phyloP scores from a whole-genome alignment of 1,140 invertebrate genomes.

The Metopolophium dirhodum region DNA sequence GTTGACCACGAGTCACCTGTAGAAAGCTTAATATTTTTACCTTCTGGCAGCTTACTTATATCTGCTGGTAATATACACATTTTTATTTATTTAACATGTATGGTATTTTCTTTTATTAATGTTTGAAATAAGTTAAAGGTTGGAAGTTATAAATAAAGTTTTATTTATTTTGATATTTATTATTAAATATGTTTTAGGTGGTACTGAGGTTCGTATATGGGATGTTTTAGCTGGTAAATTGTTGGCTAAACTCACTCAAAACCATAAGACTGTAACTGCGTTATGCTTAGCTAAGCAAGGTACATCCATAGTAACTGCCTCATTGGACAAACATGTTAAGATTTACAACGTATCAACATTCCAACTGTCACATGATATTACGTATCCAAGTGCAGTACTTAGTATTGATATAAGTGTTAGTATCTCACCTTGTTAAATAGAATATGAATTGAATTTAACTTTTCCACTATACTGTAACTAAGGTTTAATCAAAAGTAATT shows the following conservation, averaged over 20 bases:
- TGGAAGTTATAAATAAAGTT: neutral
- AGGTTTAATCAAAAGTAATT: neutral
- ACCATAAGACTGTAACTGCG: conserved; percentile 94
- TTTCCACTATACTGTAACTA: neutral
- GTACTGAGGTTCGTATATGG: conserved; percentile 92
- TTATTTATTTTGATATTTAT: neutral
- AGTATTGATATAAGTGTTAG: conserved; percentile 81
- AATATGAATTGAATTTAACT: too few relatives aligned
- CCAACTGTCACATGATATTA: conserved; percentile 85
- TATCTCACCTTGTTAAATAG: conserved; percentile 57
- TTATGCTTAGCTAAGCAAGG: conserved; percentile 80
- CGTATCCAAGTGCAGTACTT: conserved; percentile 88
- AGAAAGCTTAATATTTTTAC: conserved; percentile 87
- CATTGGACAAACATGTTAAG: conserved; percentile 92
- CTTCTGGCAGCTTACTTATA: conserved; percentile 87
- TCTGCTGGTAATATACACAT: conserved; percentile 74
- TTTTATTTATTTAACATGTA: conserved; percentile 43
- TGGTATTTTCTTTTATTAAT: neutral
- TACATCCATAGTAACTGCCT: conserved; percentile 84
- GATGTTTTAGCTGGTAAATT: conserved; percentile 88
- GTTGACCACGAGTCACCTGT: conserved; percentile 91
- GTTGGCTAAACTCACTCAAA: conserved; percentile 78
- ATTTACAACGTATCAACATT: conserved; percentile 89
- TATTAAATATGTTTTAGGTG: conserved; percentile 67
- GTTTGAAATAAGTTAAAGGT: neutral